Evolutionary conservation across 1,140 invertebrate species (phyloP).

Genomic region (Drosophila tsacasi): DNA sequence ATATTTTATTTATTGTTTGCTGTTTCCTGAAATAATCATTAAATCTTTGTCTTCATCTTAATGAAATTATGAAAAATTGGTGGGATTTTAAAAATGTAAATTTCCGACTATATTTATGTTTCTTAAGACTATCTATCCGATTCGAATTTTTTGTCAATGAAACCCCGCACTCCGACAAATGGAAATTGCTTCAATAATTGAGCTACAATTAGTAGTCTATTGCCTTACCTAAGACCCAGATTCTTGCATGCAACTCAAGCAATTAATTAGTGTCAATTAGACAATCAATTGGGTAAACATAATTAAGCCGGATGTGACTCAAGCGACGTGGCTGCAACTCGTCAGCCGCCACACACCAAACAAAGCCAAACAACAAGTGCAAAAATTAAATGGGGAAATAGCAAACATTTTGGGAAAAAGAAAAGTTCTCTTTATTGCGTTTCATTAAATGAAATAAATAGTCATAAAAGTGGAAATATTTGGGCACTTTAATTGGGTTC

Average conservation of each 20-base stretch:
- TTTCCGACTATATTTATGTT: not conserved
- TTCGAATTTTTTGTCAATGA: not conserved
- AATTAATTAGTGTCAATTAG: constrained; percentile 58
- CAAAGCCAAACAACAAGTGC: constrained; percentile 2
- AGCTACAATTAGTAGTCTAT: constrained; percentile 20
- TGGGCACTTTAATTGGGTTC: not conserved
- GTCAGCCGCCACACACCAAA: constrained; percentile 23
- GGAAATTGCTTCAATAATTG: constrained; percentile 18
- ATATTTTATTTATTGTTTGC: too few species aligned
- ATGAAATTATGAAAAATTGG: too few species aligned
- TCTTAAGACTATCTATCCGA: not conserved
- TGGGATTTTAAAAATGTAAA: too few species aligned
- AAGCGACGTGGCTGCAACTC: constrained; percentile 22
- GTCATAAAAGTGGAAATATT: not conserved
- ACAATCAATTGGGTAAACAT: constrained; percentile 53
- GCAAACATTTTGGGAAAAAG: constrained; percentile 32
- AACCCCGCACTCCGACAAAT: not conserved
- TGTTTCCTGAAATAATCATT: too few species aligned
- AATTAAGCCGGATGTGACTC: constrained; percentile 44
- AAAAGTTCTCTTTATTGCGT: constrained; percentile 3
- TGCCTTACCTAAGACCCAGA: constrained; percentile 18
- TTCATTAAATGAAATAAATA: constrained; percentile 5
- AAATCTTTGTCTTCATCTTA: too few species aligned
- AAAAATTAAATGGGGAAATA: constrained; percentile 7
- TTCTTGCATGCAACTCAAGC: constrained; percentile 41